Evolutionary conservation across 2,113 vertebrate species (phyloP).

Genomic region (Leucoraja erinaceus): DNA sequence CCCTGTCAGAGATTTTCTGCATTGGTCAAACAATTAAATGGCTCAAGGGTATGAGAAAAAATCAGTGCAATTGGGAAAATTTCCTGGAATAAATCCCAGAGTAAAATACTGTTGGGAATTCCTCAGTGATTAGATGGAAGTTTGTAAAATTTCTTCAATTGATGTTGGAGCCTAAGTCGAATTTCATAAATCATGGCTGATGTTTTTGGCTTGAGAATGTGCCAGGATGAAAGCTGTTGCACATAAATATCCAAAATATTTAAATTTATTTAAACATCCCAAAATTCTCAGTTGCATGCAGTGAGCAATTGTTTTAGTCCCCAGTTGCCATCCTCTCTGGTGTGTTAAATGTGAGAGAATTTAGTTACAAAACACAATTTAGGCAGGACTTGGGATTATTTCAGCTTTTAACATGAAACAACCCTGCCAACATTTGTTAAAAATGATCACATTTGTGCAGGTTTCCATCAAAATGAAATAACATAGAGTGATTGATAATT

Average conservation of each 20-base stretch:
- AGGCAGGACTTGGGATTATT: not conserved
- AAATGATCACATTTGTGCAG: not conserved
- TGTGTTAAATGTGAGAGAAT: not conserved
- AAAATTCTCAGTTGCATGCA: not conserved
- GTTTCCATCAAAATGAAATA: not conserved
- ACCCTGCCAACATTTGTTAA: not conserved
- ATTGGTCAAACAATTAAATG: slow-evolving; percentile 5
- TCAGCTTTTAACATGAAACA: not conserved
- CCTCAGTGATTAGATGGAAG: slow-evolving; percentile 18
- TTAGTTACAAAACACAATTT: not conserved
- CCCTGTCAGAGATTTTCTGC: not conserved
- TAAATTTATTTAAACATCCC: not conserved
- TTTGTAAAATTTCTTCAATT: slow-evolving; percentile 27
- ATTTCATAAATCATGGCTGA: not conserved
- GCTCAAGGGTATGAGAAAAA: slow-evolving; percentile 11
- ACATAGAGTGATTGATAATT: not conserved
- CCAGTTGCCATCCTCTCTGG: not conserved
- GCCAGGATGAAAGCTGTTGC: not conserved
- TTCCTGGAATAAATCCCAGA: slow-evolving; percentile 33
- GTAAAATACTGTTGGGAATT: slow-evolving; percentile 32
- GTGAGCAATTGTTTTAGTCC: not conserved
- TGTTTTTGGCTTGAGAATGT: slow-evolving; percentile 17
- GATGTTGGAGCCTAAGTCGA: slow-evolving; percentile 6
- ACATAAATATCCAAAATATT: not conserved
- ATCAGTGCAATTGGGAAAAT: slow-evolving; percentile 13